phyloP scores from a whole-genome alignment of 2,888 invertebrate genomes.

The Machimus rusticus region DNA sequence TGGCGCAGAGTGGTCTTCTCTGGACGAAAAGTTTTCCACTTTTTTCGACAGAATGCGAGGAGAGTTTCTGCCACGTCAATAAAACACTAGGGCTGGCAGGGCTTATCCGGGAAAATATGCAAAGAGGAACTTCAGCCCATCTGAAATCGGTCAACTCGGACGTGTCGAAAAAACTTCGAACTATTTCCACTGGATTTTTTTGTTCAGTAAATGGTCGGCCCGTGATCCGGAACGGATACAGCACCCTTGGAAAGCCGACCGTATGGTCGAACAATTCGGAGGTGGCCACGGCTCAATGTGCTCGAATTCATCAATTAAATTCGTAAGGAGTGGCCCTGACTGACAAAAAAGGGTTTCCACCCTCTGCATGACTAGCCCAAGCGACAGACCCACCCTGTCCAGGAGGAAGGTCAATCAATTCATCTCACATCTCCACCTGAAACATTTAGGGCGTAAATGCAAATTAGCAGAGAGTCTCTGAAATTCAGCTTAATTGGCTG shows the following conservation, averaged over 20 bases:
- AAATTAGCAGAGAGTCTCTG: constrained; percentile 11
- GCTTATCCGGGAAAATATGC: background rate
- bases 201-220: background rate
- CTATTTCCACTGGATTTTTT: background rate
- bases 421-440: background rate
- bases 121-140: background rate
- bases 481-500: constrained; percentile 28
- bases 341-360: background rate
- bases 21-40: constrained; percentile 9
- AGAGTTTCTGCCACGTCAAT: constrained; percentile 11
- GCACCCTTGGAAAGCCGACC: background rate
- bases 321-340: background rate
- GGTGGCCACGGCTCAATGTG: background rate
- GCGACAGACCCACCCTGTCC: background rate
- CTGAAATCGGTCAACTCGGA: background rate
- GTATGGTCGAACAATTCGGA: background rate
- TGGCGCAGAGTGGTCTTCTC: background rate
- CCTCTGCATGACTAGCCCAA: background rate
- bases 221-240: background rate
- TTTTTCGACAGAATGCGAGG: background rate
- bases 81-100: constrained; percentile 9
- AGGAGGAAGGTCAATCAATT: background rate
- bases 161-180: background rate
- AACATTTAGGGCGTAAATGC: background rate
- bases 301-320: constrained; percentile 7